A percentile compares a stretch with the other conserved stretches of the same genome.
phyloP scores from a whole-genome alignment of 2,797 vertebrate species.

The Chrysocyon brachyurus region DNA sequence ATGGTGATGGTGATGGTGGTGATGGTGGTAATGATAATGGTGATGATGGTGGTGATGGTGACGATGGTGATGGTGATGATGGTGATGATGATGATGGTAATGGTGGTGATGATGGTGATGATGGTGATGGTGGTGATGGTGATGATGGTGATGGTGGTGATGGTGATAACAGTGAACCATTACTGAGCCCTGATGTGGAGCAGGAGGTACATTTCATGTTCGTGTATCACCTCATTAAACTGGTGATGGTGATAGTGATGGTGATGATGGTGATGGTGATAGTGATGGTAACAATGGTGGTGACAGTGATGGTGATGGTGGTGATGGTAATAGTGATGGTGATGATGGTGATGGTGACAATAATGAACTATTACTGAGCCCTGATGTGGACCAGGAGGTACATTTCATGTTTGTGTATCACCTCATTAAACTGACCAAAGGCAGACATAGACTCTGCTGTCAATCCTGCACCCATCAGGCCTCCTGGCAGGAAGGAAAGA shows the following conservation, averaged over 20 bases:
- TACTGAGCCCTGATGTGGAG: background rate
- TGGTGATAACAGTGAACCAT: background rate
- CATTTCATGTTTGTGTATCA: background rate
- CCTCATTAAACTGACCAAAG: background rate
- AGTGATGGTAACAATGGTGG: no score
- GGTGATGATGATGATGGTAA: fast-evolving
- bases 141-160: no score
- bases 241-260: background rate
- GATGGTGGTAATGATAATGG: fast-evolving
- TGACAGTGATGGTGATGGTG: no score
- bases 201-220: background rate
- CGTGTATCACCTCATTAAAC: background rate
- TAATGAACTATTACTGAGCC: background rate
- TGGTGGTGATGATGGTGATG: background rate
- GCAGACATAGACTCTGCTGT: background rate
- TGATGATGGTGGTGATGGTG: fast-evolving
- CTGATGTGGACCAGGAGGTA: background rate
- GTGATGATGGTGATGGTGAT: no score
- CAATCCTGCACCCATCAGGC: background rate
- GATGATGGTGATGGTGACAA: no score
- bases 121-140: background rate
- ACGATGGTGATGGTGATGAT: fast-evolving
- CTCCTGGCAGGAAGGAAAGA: background rate
- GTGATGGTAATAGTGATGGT: no score
- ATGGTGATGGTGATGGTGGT: fast-evolving